Evolutionary conservation across 2,113 vertebrate genomes (phyloP), one percentile per base, ranked within the genome.

Genomic region (Neodontobutis hainanensis): DNA sequence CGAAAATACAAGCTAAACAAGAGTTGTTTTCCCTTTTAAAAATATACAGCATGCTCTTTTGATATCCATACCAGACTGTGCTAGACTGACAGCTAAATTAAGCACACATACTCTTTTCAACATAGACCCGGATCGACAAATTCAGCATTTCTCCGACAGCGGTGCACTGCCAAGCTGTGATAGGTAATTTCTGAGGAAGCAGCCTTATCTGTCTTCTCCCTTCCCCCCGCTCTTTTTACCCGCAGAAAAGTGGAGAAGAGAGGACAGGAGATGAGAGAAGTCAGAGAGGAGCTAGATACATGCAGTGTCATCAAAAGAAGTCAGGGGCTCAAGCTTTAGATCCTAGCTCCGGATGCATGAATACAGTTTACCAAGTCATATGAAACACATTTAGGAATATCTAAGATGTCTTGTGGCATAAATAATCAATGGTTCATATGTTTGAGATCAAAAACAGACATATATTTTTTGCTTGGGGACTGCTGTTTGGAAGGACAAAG

Each of bases 101-200:
- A 80, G 82, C 73, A 83, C 45, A 46, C 70, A 56, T 73, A 78
- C 74, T 76, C 58, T 56, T 72, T 81, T 80, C 68, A 51, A 36
- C 12, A 58, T 36, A 53, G 66, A 56, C 65, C 62, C 8, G 52
- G 67, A 83, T 73, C 71, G 81, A 80, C 83, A 75, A 81, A 72
- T 85, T 81, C 76, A 85, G 70, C 75, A 59, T 81, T 85, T 81
- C 46, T 69, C 70, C 65, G 76, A 71, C 71, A 77, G 78, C 70
- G 56, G 61, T 44, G 68, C 80, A 69, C 69, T 75, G 64, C 71
- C 81, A 61, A 62, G 75, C 70, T 85, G 80, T 76, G 82, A 87
- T 76, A 72, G 76, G 85, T 83, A 75, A 86, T 88, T 87, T 85
- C 78, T 80, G 73, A 89, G 81, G 81, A 73, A 65, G 73, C 70